Percentiles rank a stretch among this genome's conserved stretches.
These are phyloP conservation scores for Leptocoma aspasia DNA, from an alignment of 2,113 vertebrate species.

Conservation along the genomic window DNA sequence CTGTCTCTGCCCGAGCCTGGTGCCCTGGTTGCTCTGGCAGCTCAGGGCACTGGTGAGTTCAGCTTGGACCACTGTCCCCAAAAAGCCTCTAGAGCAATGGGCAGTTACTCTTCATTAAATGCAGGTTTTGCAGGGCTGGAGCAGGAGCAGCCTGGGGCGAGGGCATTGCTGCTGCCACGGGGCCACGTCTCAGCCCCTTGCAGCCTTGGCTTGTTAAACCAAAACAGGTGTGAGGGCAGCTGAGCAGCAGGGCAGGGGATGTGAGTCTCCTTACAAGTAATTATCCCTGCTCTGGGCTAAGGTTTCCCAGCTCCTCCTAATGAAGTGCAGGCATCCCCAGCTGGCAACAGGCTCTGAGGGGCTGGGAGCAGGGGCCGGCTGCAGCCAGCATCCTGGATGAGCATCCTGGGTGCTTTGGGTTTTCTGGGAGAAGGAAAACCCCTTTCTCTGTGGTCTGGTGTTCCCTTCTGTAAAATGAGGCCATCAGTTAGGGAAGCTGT, in stretches of 20 bases:
- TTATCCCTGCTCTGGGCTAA: slow-evolving; percentile 17
- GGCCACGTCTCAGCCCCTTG: neutral
- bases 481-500: neutral
- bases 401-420: neutral
- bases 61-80: neutral
- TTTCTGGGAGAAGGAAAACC: neutral
- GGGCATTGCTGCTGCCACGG: neutral
- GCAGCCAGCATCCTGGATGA: neutral
- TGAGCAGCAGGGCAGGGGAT: neutral
- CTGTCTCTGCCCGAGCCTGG: accelerated
- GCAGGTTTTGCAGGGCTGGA: neutral
- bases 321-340: slow-evolving; percentile 42
- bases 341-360: neutral
- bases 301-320: slow-evolving; percentile 34
- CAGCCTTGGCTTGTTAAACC: slow-evolving; percentile 61
- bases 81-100: neutral
- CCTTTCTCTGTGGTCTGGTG: neutral
- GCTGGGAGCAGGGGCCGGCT: neutral
- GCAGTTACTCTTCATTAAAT: neutral
- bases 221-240: slow-evolving; percentile 63
- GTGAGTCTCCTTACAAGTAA: slow-evolving; percentile 19
- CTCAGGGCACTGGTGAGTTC: neutral
- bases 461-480: neutral
- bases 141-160: neutral
- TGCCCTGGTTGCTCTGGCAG: neutral